These are phyloP conservation scores for Trididemnum nubilum DNA, from an alignment of 23 tunicate species.

Conservation along the genomic window DNA sequence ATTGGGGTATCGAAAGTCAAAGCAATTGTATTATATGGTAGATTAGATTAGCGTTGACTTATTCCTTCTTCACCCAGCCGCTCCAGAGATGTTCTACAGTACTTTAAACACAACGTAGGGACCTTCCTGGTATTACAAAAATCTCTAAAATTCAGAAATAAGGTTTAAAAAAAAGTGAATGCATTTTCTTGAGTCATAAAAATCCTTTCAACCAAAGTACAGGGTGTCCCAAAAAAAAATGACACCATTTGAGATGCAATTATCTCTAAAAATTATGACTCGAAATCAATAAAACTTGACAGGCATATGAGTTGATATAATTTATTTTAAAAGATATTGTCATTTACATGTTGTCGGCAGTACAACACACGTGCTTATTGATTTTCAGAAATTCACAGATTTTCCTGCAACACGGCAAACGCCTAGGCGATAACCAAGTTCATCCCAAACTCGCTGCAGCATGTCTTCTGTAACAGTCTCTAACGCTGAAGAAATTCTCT, in stretches of 20 bases:
- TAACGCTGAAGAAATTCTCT: conserved; percentile 1
- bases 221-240: conserved; percentile 1
- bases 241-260: background rate
- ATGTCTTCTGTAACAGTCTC: conserved; percentile 23
- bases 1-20: too few species aligned
- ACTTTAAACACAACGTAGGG: too few species aligned
- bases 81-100: too few species aligned
- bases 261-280: background rate
- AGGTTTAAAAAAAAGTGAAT: too few species aligned
- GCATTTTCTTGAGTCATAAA: too few species aligned
- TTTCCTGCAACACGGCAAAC: conserved; percentile 23
- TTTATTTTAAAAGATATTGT: background rate
- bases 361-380: background rate
- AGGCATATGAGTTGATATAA: background rate
- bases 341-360: conserved; percentile 8
- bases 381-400: background rate
- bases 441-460: conserved; percentile 34
- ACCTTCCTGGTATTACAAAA: too few species aligned
- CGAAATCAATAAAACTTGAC: background rate
- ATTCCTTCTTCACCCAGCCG: too few species aligned
- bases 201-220: conserved; percentile 10
- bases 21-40: too few species aligned
- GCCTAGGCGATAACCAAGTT: conserved; percentile 12
- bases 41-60: too few species aligned
- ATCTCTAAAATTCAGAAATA: too few species aligned